Base-by-base conservation (phyloP, 2,888 invertebrate genomes). In the Drosophila eohydei region DNA sequence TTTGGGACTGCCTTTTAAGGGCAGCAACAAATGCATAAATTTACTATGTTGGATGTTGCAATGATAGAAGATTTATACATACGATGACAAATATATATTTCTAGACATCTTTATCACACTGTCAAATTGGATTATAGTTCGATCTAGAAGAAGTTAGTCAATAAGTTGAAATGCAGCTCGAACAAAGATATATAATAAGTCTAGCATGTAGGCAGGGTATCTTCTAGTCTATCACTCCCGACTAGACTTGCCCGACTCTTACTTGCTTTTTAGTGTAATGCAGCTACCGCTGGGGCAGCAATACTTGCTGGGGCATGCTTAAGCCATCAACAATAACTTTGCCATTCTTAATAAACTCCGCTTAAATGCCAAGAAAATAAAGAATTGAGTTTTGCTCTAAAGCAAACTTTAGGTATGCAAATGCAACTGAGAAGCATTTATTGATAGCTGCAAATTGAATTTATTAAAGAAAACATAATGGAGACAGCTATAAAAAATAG, bases 261-360 rank as follows among this genome's bases (percentile, higher is more conserved):
- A n/a, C 7, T n/a, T 32, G 30, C 30, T 40, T 2, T 73, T 74
- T 74, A 72, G 72, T 75, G 69, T 30, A 52, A 43, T 62, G 59
- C 38, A 64, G 41, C 40, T 7, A 44, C 50, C 46, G 66, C 56
- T 48, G 16, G 55, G 34, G 48, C 55, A 63, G 36, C 63, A 63
- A 63, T 56, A 70, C 11, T 71, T 55, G 58, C 54, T 36, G 9
- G 38, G 58, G 34, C 63, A 60, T 16, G 36, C 40, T 50, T 60
- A 71, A 67, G 52, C 57, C 60, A 76, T 50, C 44, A 65, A 46
- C 62, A 61, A 41, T 46, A 60, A 26, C 32, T 43, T 4, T 30
- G 34, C 26, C 34, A 12, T 52, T 56, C 41, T 52, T 65, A 65
- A 61, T 65, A 65, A 71, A 46, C 64, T 56, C 41, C 14, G 56